Conservation (phyloP, 2,888 invertebrate genomes). For the Mamestra brassicae region DNA sequence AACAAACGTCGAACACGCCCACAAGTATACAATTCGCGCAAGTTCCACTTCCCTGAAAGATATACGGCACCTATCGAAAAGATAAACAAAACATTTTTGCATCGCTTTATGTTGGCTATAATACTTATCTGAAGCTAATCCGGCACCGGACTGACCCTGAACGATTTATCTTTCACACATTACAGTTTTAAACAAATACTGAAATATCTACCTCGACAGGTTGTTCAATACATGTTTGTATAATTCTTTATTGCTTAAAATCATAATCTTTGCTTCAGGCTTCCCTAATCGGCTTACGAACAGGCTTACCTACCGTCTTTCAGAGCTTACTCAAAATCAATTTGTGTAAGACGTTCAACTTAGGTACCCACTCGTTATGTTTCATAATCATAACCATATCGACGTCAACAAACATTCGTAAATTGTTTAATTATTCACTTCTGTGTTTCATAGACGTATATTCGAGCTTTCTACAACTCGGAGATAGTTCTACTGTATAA, state of each 20-base stretch:
- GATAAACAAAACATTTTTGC: constrained; percentile 57
- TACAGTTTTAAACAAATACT: constrained; percentile 26
- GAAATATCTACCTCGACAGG: constrained; percentile 8
- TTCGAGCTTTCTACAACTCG: constrained; percentile 12
- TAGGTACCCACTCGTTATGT: background rate
- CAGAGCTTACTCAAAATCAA: constrained; percentile 33
- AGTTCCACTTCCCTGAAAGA: constrained; percentile 54
- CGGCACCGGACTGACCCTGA: constrained; percentile 27
- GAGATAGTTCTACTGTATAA: too few relatives aligned
- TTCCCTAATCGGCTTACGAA: constrained; percentile 55
- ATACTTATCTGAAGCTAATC: constrained; percentile 41
- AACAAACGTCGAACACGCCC: constrained; percentile 40
- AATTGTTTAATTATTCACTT: constrained; percentile 32
- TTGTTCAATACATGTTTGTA: constrained; percentile 19
- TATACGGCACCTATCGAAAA: constrained; percentile 43
- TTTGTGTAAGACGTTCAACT: constrained; percentile 21
- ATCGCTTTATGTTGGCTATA: constrained; percentile 23
- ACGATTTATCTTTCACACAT: constrained; percentile 10
- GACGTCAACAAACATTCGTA: constrained; percentile 33
- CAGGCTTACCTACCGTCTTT: constrained; percentile 19
- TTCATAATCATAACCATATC: constrained; percentile 16
- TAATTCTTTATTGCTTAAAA: constrained; percentile 29
- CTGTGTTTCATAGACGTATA: background rate
- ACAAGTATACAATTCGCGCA: constrained; percentile 24
- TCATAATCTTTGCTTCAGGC: constrained; percentile 51